phyloP scores from a whole-genome alignment of 2,113 vertebrate species.

The Sander vitreus region DNA sequence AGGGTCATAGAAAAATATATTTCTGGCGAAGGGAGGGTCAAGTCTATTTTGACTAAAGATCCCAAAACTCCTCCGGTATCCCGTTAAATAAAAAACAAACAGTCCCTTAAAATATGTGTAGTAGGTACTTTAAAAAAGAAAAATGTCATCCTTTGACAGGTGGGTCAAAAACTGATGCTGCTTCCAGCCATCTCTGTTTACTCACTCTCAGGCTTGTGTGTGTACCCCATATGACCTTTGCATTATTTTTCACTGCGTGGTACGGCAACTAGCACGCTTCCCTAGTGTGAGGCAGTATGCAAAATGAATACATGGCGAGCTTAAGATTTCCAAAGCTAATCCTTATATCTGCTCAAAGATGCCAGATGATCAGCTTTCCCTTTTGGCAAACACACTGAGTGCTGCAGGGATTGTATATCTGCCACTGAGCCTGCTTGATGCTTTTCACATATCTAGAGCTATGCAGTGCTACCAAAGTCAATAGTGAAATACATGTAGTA shows the following conservation, averaged over 20 bases:
- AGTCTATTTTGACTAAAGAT: no score
- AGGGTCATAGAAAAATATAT: no score
- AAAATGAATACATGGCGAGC: constrained; percentile 62
- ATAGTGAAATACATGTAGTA: constrained; percentile 14
- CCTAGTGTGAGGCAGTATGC: constrained; percentile 60
- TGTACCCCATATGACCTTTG: constrained; percentile 38
- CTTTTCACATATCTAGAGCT: constrained; percentile 33
- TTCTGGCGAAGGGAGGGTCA: no score
- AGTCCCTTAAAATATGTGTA: neutral
- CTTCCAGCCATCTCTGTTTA: constrained; percentile 37
- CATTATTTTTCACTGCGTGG: constrained; percentile 59
- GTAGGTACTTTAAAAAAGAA: neutral
- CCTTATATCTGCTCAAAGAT: constrained; percentile 72
- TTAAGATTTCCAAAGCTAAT: constrained; percentile 71
- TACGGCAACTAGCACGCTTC: constrained; percentile 44
- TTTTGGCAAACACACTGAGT: constrained; percentile 52
- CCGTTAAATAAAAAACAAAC: no score
- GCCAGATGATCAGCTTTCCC: constrained; percentile 66
- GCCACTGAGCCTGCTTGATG: constrained; percentile 36
- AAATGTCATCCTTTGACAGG: constrained; percentile 13
- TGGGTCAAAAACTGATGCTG: constrained; percentile 20
- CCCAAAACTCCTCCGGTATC: no score
- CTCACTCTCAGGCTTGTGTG: constrained; percentile 13
- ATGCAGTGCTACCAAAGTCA: constrained; percentile 35
- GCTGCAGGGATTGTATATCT: constrained; percentile 52